These are phyloP conservation scores for Murina feae DNA, from an alignment of 2,113 vertebrate genomes.

Conservation along the genomic window DNA sequence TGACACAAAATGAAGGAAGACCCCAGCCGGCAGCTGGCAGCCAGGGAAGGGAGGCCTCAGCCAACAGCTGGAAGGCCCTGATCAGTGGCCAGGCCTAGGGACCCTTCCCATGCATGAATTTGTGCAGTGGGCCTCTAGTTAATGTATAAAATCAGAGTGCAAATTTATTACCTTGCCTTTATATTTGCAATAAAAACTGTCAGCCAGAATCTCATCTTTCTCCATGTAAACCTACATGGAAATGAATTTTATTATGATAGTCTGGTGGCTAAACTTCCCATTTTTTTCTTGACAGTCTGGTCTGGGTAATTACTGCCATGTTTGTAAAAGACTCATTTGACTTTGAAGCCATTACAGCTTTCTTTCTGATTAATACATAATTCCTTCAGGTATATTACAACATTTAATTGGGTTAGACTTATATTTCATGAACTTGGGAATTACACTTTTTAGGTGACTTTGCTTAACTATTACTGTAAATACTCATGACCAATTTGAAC, in stretches of 20 bases:
- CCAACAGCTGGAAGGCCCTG: too few species aligned
- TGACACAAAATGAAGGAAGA: too few species aligned
- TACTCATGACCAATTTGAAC: background rate
- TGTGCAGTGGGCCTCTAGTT: too few species aligned
- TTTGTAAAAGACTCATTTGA: background rate
- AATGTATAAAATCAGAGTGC: background rate
- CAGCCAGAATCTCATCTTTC: background rate
- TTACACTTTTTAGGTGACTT: background rate
- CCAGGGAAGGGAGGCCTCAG: too few species aligned
- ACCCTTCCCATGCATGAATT: too few species aligned
- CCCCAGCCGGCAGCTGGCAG: too few species aligned
- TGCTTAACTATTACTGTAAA: constrained; percentile 6
- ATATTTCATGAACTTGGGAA: background rate
- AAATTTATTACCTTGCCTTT: background rate
- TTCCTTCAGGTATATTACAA: background rate
- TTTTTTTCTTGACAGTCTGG: background rate
- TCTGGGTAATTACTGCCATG: background rate
- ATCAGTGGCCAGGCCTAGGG: too few species aligned
- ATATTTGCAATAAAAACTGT: background rate
- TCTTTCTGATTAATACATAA: background rate
- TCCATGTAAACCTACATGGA: background rate
- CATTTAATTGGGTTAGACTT: background rate
- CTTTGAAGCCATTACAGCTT: background rate
- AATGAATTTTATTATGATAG: background rate
- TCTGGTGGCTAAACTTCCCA: background rate